These are phyloP conservation scores for Atherinosoma microstoma DNA, from an alignment of 2,797 vertebrate genomes.

Conservation along the genomic window DNA sequence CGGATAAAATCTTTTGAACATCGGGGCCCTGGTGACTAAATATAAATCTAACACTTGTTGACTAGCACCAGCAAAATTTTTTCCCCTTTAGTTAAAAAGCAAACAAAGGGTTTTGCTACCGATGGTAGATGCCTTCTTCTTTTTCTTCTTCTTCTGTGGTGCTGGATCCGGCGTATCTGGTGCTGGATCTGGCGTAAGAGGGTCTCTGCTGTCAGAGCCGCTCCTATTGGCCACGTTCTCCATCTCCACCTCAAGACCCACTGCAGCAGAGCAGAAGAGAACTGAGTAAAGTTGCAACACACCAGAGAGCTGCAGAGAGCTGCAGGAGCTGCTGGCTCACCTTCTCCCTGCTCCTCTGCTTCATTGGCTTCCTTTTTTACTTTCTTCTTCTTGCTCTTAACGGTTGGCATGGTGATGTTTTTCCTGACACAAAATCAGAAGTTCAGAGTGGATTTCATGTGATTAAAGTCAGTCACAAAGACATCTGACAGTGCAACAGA, in stretches of 20 bases:
- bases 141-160: conserved; percentile 89
- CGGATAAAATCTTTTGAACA: too few species aligned
- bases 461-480: not conserved
- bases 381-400: conserved; percentile 92
- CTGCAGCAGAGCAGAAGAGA: conserved; percentile 22
- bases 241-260: conserved; percentile 67
- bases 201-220: conserved; percentile 82
- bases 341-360: conserved; percentile 81
- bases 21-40: too few species aligned
- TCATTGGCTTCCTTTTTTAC: conserved; percentile 85
- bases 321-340: conserved; percentile 24
- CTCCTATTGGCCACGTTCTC: conserved; percentile 71
- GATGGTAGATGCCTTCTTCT: conserved; percentile 74
- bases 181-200: conserved; percentile 79
- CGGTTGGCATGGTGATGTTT: conserved; percentile 81
- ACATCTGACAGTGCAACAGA: not conserved
- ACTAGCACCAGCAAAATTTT: not conserved
- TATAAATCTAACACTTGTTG: not conserved
- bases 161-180: conserved; percentile 70
- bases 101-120: conserved; percentile 60
- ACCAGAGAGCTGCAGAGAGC: not conserved
- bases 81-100: not conserved
- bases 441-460: not conserved
- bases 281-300: too few species aligned
- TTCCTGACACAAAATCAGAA: conserved; percentile 64